Conservation (phyloP, 2,888 invertebrate species). For the Iphiclides podalirius region DNA sequence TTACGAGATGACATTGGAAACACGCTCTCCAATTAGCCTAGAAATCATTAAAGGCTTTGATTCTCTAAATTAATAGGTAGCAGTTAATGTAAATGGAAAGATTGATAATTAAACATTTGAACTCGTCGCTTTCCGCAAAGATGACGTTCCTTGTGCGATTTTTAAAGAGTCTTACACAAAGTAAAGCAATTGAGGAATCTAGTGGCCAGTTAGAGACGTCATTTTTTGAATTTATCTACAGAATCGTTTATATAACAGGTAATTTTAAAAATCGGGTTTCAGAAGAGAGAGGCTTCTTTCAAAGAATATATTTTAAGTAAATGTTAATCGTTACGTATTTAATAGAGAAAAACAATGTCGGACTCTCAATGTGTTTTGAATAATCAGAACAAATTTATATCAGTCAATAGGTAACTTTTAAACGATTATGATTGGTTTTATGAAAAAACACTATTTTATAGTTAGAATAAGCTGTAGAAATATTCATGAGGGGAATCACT, state of each 20-base stretch:
- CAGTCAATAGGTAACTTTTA: no score
- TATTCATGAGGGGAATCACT: no score
- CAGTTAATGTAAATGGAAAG: slow-evolving; percentile 3
- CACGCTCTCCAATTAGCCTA: slow-evolving; percentile 6
- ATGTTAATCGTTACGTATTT: no score
- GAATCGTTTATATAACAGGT: slow-evolving; percentile 58
- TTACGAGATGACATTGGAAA: slow-evolving; percentile 6
- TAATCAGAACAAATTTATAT: background rate
- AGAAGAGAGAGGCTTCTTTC: background rate
- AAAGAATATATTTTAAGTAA: background rate
- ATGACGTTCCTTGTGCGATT: slow-evolving; percentile 41
- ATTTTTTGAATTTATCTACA: slow-evolving; percentile 61
- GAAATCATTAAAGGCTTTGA: slow-evolving; percentile 14
- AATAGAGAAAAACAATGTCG: no score
- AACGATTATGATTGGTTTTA: no score
- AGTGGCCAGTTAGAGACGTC: slow-evolving; percentile 52
- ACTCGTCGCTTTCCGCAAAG: slow-evolving; percentile 6
- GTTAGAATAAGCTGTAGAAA: no score
- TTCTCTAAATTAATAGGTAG: slow-evolving; percentile 17
- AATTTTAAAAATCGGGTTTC: slow-evolving; percentile 20
- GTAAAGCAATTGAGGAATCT: slow-evolving; percentile 51
- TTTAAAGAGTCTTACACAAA: slow-evolving; percentile 51
- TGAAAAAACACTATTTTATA: no score
- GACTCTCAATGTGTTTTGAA: background rate
- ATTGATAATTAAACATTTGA: slow-evolving; percentile 11